Evolutionary conservation across 2,797 vertebrate genomes (phyloP).

Genomic region (Meda fulgida): DNA sequence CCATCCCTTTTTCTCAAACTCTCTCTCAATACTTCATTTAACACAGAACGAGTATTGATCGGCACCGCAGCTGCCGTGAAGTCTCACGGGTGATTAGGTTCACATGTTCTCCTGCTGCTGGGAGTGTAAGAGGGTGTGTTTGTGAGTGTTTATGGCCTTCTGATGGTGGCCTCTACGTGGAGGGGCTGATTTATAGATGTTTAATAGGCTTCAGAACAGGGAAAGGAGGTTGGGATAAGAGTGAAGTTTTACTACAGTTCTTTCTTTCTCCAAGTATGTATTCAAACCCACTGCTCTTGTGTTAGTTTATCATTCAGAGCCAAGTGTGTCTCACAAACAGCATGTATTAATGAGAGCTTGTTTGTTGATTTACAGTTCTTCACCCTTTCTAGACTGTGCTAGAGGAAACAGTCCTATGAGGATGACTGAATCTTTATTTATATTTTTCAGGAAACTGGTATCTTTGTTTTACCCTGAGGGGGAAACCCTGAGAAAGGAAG

Average conservation of each 20-base stretch:
- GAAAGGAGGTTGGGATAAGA: constrained; percentile 17
- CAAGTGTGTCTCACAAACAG: neutral
- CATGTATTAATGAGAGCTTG: neutral
- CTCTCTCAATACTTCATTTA: constrained; percentile 41
- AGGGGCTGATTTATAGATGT: constrained; percentile 33
- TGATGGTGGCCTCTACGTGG: constrained; percentile 40
- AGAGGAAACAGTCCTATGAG: constrained; percentile 70
- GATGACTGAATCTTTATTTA: constrained; percentile 64
- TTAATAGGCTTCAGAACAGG: constrained; percentile 23
- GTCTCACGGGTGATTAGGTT: constrained; percentile 65
- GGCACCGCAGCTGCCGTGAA: constrained; percentile 67
- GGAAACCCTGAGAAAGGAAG: constrained; percentile 43
- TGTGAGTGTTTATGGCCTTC: constrained; percentile 20
- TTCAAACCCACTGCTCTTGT: neutral
- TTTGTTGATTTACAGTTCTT: constrained; percentile 24
- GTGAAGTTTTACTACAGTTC: neutral
- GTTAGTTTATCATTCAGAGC: neutral
- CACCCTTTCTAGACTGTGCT: constrained; percentile 14
- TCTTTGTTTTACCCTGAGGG: constrained; percentile 70
- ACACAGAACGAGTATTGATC: constrained; percentile 57
- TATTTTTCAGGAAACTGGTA: constrained; percentile 73
- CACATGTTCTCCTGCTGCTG: constrained; percentile 10
- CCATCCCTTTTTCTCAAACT: constrained; percentile 17
- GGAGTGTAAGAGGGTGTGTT: constrained; percentile 22
- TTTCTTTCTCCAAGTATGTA: neutral